Evolutionary conservation across 2,888 invertebrate species (phyloP).

Genomic region (Parapristionchus giblindavisi): DNA sequence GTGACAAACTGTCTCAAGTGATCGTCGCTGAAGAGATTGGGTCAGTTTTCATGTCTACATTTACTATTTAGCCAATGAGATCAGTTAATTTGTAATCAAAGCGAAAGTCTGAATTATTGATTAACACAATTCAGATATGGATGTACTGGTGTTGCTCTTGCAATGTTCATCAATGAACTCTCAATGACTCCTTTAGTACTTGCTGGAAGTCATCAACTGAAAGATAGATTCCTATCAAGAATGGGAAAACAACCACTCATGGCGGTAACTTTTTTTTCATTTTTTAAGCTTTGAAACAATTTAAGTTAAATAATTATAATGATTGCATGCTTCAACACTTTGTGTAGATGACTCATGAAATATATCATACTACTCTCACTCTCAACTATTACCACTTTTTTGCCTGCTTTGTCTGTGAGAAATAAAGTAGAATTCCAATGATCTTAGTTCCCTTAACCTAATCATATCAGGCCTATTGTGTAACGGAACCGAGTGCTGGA

Average conservation of each 20-base stretch:
- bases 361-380: no score
- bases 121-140: constrained; percentile 76
- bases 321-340: no score
- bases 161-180: constrained; percentile 82
- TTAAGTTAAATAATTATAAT: no score
- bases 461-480: constrained; percentile 79
- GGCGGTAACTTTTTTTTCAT: no score
- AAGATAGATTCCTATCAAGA: constrained; percentile 91
- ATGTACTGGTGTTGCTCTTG: constrained; percentile 90
- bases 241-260: constrained; percentile 88
- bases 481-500: constrained; percentile 94
- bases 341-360: no score
- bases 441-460: not conserved
- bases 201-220: constrained; percentile 84
- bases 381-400: no score
- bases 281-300: not conserved
- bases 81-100: not conserved
- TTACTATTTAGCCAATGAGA: not conserved
- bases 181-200: constrained; percentile 87
- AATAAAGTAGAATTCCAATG: not conserved
- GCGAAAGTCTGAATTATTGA: not conserved
- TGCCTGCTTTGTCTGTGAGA: no score
- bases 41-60: constrained; percentile 7
- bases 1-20: constrained; percentile 62
- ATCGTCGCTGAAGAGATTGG: constrained; percentile 84